Conservation (phyloP, 2,113 vertebrate species). For the Mormyrus lacerda region DNA sequence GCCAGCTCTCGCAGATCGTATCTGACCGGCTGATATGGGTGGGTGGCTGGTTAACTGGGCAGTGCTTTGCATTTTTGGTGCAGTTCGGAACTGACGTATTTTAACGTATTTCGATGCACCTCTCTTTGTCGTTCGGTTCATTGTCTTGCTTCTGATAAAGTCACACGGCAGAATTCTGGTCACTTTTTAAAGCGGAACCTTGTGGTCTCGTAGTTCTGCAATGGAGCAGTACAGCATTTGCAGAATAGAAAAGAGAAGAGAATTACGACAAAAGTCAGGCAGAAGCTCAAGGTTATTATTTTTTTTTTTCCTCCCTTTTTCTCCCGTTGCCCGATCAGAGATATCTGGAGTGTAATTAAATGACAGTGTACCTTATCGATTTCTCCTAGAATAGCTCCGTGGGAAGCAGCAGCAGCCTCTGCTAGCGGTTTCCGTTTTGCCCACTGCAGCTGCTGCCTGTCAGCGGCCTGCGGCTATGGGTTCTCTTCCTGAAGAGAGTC, state of each 20-base stretch:
- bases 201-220: background rate
- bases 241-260: background rate
- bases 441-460: background rate
- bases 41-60: background rate
- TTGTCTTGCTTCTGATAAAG: background rate
- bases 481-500: background rate
- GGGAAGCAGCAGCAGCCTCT: background rate
- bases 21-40: background rate
- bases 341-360: slow-evolving; percentile 15
- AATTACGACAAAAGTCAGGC: background rate
- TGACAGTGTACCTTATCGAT: slow-evolving; percentile 22
- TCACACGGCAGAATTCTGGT: background rate
- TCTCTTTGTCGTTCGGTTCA: background rate
- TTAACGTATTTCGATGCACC: background rate
- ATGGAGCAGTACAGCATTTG: background rate
- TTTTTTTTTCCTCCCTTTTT: too few species aligned
- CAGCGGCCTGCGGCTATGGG: too few species aligned
- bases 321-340: background rate
- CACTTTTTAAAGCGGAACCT: background rate
- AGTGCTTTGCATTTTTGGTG: background rate
- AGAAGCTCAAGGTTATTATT: slow-evolving; percentile 13
- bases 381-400: background rate
- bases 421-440: background rate
- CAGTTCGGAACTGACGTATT: background rate
- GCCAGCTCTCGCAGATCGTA: background rate